phyloP scores from a whole-genome alignment of 2,113 vertebrate genomes.

The Tursiops truncatus region DNA sequence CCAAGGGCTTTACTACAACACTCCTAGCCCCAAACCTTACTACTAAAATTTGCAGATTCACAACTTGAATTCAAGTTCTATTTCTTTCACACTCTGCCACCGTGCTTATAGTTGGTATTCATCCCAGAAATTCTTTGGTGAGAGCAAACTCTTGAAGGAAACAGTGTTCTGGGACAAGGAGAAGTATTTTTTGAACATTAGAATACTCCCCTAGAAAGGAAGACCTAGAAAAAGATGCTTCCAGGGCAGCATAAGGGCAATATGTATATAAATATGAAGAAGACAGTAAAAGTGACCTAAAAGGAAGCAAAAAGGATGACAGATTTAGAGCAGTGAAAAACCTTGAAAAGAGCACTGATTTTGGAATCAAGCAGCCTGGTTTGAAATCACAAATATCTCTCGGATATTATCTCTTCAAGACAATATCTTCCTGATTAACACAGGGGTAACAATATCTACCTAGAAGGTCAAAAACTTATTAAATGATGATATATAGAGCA shows the following conservation, averaged over 20 bases:
- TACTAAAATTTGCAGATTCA: background rate
- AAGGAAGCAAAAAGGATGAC: background rate
- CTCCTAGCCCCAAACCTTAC: background rate
- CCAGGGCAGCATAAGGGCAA: background rate
- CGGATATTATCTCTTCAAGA: background rate
- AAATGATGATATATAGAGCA: background rate
- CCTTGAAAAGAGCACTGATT: background rate
- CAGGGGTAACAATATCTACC: background rate
- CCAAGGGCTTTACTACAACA: background rate
- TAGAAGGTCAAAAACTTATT: background rate
- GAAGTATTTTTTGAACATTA: background rate
- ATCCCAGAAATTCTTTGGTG: background rate
- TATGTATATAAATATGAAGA: background rate
- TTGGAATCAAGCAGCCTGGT: background rate
- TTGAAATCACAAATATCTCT: background rate
- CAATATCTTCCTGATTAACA: background rate
- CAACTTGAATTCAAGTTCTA: background rate
- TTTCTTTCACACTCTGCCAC: background rate
- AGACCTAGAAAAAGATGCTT: background rate
- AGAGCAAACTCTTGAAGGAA: background rate
- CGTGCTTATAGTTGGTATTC: background rate
- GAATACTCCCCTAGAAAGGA: background rate
- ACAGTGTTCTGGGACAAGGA: background rate
- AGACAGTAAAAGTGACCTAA: background rate
- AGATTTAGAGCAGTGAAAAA: background rate